These are phyloP conservation scores for Halictus rubicundus DNA, from an alignment of 1,140 invertebrate genomes.

Conservation along the genomic window DNA sequence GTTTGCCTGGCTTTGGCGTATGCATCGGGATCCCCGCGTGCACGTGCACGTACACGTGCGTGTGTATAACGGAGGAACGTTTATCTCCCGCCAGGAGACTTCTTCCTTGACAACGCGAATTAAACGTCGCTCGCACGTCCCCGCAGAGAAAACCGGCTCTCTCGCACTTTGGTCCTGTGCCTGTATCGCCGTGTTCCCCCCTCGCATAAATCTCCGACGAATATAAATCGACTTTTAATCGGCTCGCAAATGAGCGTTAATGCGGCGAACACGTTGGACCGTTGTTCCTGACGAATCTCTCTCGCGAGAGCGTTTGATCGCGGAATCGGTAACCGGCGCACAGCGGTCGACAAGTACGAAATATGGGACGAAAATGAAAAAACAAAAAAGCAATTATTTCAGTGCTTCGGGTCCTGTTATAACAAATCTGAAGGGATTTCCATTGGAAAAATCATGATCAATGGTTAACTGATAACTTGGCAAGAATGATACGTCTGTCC, in stretches of 20 bases:
- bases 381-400: too few relatives aligned
- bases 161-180: too few relatives aligned
- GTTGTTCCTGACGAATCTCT: background rate
- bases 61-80: conserved; percentile 15
- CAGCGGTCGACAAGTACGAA: too few relatives aligned
- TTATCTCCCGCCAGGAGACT: conserved; percentile 32
- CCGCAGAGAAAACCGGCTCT: conserved; percentile 20
- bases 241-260: conserved; percentile 29
- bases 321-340: background rate
- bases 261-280: conserved; percentile 21
- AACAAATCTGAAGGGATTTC: too few relatives aligned
- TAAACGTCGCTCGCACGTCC: conserved; percentile 50
- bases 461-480: too few relatives aligned
- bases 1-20: background rate
- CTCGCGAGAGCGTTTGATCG: background rate
- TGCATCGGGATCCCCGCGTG: background rate
- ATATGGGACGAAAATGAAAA: too few relatives aligned
- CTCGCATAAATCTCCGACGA: conserved; percentile 28
- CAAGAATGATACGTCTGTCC: too few relatives aligned
- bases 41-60: too few relatives aligned
- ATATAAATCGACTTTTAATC: conserved; percentile 42
- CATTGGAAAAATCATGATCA: too few relatives aligned
- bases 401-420: too few relatives aligned
- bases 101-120: conserved; percentile 47
- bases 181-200: conserved; percentile 16